phyloP scores from a whole-genome alignment of 2,797 vertebrate genomes.

The Ibycter americanus region DNA sequence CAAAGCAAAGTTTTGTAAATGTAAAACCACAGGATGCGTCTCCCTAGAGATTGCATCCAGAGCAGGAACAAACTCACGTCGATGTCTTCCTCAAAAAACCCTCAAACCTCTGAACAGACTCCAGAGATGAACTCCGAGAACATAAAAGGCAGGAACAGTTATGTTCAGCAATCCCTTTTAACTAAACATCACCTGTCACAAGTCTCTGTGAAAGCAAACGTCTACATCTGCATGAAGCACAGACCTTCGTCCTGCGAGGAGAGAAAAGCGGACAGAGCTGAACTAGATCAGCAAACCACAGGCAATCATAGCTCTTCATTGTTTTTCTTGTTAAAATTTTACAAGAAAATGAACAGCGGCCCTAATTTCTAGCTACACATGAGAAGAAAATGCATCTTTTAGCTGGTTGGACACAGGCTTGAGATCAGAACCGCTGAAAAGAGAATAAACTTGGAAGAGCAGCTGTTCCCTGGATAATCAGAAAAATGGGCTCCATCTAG shows the following conservation, averaged over 20 bases:
- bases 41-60: neutral
- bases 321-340: neutral
- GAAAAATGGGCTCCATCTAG: conserved; percentile 36
- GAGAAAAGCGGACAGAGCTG: neutral
- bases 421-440: conserved; percentile 3
- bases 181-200: neutral
- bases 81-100: neutral
- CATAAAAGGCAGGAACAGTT: neutral
- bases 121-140: neutral
- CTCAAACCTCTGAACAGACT: neutral
- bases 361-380: neutral
- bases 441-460: neutral
- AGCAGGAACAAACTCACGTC: neutral
- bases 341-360: neutral
- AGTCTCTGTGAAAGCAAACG: neutral
- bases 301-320: neutral
- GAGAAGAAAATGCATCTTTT: conserved; percentile 3
- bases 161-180: neutral
- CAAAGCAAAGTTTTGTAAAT: neutral
- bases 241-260: neutral
- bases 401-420: neutral
- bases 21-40: neutral
- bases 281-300: neutral
- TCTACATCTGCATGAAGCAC: neutral
- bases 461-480: neutral